Base-by-base conservation (phyloP, 1,140 invertebrate species). In the Pteromalus puparum region DNA sequence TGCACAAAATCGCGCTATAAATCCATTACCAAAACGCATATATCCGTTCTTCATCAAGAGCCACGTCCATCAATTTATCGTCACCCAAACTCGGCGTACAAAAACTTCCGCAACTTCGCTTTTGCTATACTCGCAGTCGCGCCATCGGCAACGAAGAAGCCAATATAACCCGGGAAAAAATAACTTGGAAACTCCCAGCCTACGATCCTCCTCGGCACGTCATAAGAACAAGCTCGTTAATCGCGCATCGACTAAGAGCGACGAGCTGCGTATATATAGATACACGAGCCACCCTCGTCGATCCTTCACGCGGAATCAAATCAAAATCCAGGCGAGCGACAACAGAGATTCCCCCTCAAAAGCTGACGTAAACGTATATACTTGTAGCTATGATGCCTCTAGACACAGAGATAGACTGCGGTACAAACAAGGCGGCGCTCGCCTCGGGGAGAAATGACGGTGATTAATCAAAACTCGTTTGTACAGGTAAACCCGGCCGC, bases 381-480 rank as follows among this genome's bases (percentile, higher is more conserved):
- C 6, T 34, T 34, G 4, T 34, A 34, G 30, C 30, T 34, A 34
- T 34, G 30, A 34, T 34, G 4, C 30, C 30, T 34, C 30, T 4
- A n/a, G 15, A 61, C 3, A 21, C 1, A 61, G 53, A 21, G 18
- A 53, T 15, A 53, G 15, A 53, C 4, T 21, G 53, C 65, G 65
- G 65, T 18, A n/a, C 9, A 70, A 70, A 12, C 53, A 13, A 13
- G 3, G 21, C 65, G 3, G 21, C 65, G 6, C 12, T 13, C 34
- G 65, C 12, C 26, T 13, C 34, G 65, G 10, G 24, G 72, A 74
- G 72, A 74, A 42, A 68, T 70, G 34, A 46, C 34, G 38, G 65
- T 75, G 70, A 83, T 83, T 83, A 78, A 83, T 83, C 82, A 83
- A 83, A 83, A 78, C 74, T 83, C 67, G 67, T 78, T 83, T 72